Evolutionary conservation across 2,113 vertebrate species (phyloP), one percentile per base, ranked within the genome.

Genomic region (Podarcis cretensis): DNA sequence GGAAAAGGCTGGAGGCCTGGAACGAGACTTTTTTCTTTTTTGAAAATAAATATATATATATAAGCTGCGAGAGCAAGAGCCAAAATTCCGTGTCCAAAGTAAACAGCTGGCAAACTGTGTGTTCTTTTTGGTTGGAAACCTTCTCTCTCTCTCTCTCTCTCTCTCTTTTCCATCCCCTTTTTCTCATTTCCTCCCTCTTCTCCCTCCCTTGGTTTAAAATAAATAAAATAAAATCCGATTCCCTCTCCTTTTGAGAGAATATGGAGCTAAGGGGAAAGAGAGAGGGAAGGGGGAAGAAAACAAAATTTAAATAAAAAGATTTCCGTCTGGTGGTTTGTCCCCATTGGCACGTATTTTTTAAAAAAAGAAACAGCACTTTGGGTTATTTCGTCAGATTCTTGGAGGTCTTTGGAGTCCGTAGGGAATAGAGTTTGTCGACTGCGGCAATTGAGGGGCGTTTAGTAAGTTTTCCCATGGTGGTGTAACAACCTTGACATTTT

Each of bases 11-110:
- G 66, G 10, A 69, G 16, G 71, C 16, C 69, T 65, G 88, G 66
- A 78, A 30, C 4, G 66, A 69, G 18, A 80, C 73, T 65, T 75
- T 81, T 32, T 65, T 21, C 57, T 37, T n/a, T 27, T 48, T 1
- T 2, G 43, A 48, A 48, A 40, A 40, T 9, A 37, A 1, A 25
- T 63, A 63, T 63, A 63, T 63, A 63, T 63, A 63, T 63, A 63
- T 20, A 23, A n/a, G 40, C 59, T 71, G 35, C 77, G 68, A 13
- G 35, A 37, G 1, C 75, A 79, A 81, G 32, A 75, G 92, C 95
- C 94, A 91, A 78, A 90, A 92, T 91, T 90, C 40, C 12, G 81
- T 85, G 89, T 86, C 91, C 37, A 87, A 87, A 94, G 90, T 93
- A 94, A 93, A 93, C 94, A 94, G 65, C 86, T 3, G 66, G 89